Percentiles rank a stretch among this genome's conserved stretches.
Evolutionary conservation across 2,888 invertebrate genomes (phyloP).

Genomic region (Iselma pallidipennis): DNA sequence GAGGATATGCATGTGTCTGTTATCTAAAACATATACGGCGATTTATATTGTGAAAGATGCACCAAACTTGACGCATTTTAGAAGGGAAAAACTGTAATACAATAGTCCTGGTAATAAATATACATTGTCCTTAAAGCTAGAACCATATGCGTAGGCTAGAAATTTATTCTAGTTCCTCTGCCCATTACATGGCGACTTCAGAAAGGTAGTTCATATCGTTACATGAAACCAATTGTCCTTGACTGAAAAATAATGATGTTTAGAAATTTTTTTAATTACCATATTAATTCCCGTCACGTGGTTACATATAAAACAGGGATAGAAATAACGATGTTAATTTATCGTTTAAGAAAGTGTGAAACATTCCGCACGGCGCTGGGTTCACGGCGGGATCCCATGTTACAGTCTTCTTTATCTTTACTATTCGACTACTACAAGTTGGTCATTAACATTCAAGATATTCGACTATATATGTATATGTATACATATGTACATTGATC

Average conservation of each 20-base stretch:
- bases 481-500: constrained; percentile 30
- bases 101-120: constrained; percentile 38
- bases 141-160: constrained; percentile 29
- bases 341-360: constrained; percentile 54
- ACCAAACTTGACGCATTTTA: constrained; percentile 36
- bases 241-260: background rate
- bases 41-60: constrained; percentile 38
- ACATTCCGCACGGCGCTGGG: constrained; percentile 50
- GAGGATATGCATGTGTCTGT: constrained; percentile 36
- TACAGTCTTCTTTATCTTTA: constrained; percentile 53
- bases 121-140: constrained; percentile 25
- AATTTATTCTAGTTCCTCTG: constrained; percentile 36
- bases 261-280: constrained; percentile 33
- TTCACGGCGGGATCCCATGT: constrained; percentile 51
- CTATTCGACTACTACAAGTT: constrained; percentile 49
- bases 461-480: constrained; percentile 31
- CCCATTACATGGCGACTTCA: too few species aligned
- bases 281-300: constrained; percentile 38
- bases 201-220: too few species aligned
- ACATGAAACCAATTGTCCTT: constrained; percentile 5
- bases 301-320: constrained; percentile 29
- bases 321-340: constrained; percentile 48
- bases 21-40: constrained; percentile 27
- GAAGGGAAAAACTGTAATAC: constrained; percentile 39
- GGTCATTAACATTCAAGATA: constrained; percentile 48